Evolutionary conservation across 2,888 invertebrate genomes (phyloP).

Genomic region (Sarcophaga variegata): DNA sequence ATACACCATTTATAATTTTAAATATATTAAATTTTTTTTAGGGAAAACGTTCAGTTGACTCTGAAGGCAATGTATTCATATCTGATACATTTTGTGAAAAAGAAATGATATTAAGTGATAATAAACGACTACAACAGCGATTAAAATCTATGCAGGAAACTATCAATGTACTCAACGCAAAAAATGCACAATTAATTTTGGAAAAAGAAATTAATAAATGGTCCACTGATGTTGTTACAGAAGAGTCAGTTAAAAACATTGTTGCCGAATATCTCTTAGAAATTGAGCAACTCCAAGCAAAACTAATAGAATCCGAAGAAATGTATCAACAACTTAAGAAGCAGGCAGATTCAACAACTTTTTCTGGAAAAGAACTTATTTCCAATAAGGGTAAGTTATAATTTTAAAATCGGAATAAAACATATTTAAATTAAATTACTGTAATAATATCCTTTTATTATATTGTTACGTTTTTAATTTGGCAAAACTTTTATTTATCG

Average conservation of each 20-base stretch:
- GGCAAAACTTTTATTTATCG: too few relatives aligned
- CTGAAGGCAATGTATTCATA: conserved; percentile 92
- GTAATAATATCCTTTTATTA: neutral
- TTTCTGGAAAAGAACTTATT: conserved; percentile 7
- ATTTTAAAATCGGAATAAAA: neutral
- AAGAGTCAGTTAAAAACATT: conserved; percentile 84
- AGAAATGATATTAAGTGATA: conserved; percentile 93
- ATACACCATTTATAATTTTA: too few relatives aligned
- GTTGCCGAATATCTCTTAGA: conserved; percentile 93
- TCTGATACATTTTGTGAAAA: conserved; percentile 99
- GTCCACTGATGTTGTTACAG: conserved; percentile 73
- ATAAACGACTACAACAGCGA: conserved; percentile 92
- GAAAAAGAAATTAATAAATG: conserved; percentile 85
- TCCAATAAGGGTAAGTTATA: neutral
- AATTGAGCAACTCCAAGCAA: conserved; percentile 94
- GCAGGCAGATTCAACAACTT: conserved; percentile 53
- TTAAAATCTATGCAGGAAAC: conserved; percentile 98
- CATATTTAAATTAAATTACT: neutral
- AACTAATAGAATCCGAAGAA: conserved; percentile 93
- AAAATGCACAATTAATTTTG: conserved; percentile 91
- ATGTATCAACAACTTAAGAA: conserved; percentile 89
- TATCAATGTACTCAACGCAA: conserved; percentile 91
- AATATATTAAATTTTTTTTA: neutral
- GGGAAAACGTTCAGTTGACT: conserved; percentile 93
- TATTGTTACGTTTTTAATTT: too few relatives aligned